These are phyloP conservation scores for Drosophila insularis DNA, from an alignment of 1,140 invertebrate genomes.

Conservation along the genomic window DNA sequence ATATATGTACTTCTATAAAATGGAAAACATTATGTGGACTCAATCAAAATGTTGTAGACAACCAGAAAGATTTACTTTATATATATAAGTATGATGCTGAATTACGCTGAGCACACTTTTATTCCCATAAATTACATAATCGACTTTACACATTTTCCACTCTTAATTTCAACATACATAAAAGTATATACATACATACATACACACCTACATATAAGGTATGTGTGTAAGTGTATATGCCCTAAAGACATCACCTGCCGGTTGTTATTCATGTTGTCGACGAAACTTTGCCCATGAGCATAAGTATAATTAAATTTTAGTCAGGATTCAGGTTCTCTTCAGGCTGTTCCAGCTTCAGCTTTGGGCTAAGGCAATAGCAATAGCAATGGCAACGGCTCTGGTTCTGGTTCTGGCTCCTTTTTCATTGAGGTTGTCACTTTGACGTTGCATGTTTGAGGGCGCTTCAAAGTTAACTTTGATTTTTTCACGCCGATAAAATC, in stretches of 20 bases:
- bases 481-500: constrained; percentile 49
- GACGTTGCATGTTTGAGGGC: constrained; percentile 29
- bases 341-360: not conserved
- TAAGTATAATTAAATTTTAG: constrained; percentile 72
- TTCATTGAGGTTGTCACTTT: constrained; percentile 1
- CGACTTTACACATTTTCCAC: not conserved
- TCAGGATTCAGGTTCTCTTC: not conserved
- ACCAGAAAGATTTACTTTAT: not conserved
- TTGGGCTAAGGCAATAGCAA: not conserved
- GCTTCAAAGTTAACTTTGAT: constrained; percentile 62
- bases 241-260: not conserved
- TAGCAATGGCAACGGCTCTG: not conserved
- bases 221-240: not conserved
- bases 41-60: not conserved
- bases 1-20: no score
- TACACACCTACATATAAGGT: not conserved
- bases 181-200: not conserved
- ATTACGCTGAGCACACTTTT: not conserved
- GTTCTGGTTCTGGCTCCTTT: not conserved
- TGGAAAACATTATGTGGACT: no score
- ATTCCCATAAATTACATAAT: not conserved
- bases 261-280: constrained; percentile 22
- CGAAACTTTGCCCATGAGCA: constrained; percentile 37
- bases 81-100: not conserved
- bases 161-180: not conserved